phyloP scores from a whole-genome alignment of 2,888 invertebrate genomes.

The Cantharis nigra region DNA sequence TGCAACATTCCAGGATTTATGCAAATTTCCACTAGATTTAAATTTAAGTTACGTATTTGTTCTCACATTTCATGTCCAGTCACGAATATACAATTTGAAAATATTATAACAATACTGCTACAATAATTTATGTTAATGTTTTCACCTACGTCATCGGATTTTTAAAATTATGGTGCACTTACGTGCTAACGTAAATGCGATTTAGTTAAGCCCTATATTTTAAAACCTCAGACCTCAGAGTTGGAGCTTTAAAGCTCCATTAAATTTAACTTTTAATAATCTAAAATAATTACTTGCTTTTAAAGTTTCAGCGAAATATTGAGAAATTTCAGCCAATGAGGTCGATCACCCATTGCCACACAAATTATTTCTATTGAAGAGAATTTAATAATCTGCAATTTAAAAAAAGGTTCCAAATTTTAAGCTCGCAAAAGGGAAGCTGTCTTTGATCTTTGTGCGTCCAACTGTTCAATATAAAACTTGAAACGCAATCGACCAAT shows the following conservation, averaged over 20 bases:
- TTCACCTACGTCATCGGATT: slow-evolving; percentile 16
- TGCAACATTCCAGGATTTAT: not conserved
- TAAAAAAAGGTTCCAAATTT: not conserved
- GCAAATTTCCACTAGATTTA: slow-evolving; percentile 7
- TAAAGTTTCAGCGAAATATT: not conserved
- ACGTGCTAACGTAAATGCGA: not conserved
- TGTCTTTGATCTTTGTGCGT: not conserved
- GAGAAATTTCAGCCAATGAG: not conserved
- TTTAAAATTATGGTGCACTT: not conserved
- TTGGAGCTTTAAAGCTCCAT: not conserved
- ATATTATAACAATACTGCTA: too few species aligned
- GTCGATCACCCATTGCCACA: not conserved
- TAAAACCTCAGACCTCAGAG: not conserved
- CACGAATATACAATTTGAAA: slow-evolving; percentile 3
- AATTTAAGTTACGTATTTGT: slow-evolving; percentile 6
- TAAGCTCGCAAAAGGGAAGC: not conserved
- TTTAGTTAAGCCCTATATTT: not conserved
- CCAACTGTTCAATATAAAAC: not conserved
- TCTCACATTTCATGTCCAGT: slow-evolving; percentile 12
- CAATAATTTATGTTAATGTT: not conserved
- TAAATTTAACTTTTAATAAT: not conserved
- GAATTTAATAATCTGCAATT: not conserved
- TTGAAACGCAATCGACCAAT: not conserved
- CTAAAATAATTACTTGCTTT: not conserved
- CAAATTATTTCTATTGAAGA: not conserved